Percentiles rank a stretch among this genome's conserved stretches.
These are phyloP conservation scores for Chrysocyon brachyurus DNA, from an alignment of 2,797 vertebrate genomes.

Conservation along the genomic window DNA sequence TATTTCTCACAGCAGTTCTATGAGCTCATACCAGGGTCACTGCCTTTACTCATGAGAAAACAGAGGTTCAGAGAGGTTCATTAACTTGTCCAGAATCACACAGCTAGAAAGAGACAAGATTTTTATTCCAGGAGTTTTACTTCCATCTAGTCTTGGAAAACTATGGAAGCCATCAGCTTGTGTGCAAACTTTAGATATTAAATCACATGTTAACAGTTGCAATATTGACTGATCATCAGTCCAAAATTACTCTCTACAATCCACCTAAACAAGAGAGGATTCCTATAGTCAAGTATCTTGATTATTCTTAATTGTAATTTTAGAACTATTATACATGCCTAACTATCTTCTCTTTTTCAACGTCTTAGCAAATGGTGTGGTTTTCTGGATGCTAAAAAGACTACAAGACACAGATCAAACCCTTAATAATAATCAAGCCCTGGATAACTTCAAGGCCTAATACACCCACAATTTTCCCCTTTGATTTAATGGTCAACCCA, in stretches of 20 bases:
- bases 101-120: background rate
- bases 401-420: background rate
- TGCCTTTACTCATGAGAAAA: background rate
- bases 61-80: background rate
- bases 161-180: background rate
- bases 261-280: background rate
- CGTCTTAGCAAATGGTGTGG: background rate
- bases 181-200: background rate
- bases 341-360: background rate
- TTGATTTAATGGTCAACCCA: background rate
- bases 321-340: background rate
- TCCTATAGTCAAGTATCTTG: background rate
- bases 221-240: background rate
- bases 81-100: background rate
- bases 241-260: background rate
- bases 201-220: background rate
- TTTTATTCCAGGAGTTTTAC: slow-evolving; percentile 8
- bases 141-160: slow-evolving; percentile 13
- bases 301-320: background rate
- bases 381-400: background rate
- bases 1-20: background rate
- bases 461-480: background rate
- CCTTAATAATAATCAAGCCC: slow-evolving; percentile 15
- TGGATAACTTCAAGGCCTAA: background rate
- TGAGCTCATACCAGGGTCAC: background rate